Percentiles rank a stretch among this genome's conserved stretches.
Conservation (phyloP, 2,797 vertebrate genomes). For the Clarias pachynema region DNA sequence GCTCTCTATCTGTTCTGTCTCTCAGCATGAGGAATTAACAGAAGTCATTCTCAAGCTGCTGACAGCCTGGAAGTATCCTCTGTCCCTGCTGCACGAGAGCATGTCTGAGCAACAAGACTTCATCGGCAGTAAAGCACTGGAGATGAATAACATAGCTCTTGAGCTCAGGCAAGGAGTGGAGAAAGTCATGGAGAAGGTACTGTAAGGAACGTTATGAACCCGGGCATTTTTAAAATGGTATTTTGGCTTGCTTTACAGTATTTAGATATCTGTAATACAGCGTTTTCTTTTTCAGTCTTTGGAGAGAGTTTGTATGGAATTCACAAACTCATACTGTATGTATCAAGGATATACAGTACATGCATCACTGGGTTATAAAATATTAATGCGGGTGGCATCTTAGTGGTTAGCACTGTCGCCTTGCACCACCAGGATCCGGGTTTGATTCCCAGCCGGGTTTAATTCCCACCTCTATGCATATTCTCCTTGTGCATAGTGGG, state of each 20-base stretch:
- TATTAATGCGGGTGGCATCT: not conserved
- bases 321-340: not conserved
- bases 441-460: too few species aligned
- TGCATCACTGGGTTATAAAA: not conserved
- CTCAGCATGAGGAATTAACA: constrained; percentile 78
- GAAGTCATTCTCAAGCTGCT: constrained; percentile 81
- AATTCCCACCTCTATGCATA: too few species aligned
- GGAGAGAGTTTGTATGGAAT: not conserved
- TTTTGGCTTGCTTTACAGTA: not conserved
- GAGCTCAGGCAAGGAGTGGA: constrained; percentile 79
- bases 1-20: not conserved
- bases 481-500: too few species aligned
- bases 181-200: constrained; percentile 65
- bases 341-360: not conserved
- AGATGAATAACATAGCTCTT: constrained; percentile 82
- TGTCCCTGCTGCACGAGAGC: constrained; percentile 78
- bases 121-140: constrained; percentile 78
- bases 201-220: not conserved
- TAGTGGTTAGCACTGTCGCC: too few species aligned
- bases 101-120: constrained; percentile 71
- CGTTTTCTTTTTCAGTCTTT: not conserved
- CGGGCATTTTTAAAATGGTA: not conserved
- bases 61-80: constrained; percentile 80
- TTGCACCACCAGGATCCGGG: too few species aligned
- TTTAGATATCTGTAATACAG: not conserved